Percentiles rank a stretch among this genome's conserved stretches.
phyloP scores from a whole-genome alignment of 2,797 vertebrate genomes.

The Poliocrania exsul region DNA sequence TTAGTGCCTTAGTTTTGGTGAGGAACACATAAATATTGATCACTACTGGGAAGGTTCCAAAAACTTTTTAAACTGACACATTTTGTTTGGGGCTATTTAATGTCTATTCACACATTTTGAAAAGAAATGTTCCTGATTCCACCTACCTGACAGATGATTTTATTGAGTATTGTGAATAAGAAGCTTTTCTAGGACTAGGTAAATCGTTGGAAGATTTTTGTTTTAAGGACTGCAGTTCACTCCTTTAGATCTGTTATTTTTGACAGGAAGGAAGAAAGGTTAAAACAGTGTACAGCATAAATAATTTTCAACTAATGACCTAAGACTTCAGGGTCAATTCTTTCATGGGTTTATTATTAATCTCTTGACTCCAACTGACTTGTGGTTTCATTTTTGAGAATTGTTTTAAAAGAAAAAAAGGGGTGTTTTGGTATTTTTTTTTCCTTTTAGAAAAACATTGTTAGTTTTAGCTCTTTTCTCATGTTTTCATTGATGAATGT shows the following conservation, averaged over 20 bases:
- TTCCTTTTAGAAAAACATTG: not conserved
- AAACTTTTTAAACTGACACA: not conserved
- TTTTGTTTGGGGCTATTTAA: not conserved
- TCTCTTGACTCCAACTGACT: not conserved
- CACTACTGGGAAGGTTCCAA: not conserved
- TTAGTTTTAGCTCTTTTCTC: not conserved
- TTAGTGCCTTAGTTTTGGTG: not conserved
- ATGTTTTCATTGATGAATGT: not conserved
- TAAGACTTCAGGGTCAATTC: conserved; percentile 39
- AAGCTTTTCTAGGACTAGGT: not conserved
- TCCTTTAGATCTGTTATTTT: not conserved
- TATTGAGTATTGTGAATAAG: not conserved
- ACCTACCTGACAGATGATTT: not conserved
- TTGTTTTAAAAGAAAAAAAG: not conserved
- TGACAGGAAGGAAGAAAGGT: conserved; percentile 25
- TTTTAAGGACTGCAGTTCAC: not conserved
- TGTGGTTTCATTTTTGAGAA: not conserved
- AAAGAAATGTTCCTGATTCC: not conserved
- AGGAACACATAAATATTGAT: not conserved
- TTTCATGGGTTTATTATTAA: conserved; percentile 40
- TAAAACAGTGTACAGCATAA: conserved; percentile 10
- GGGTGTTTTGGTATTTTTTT: not conserved
- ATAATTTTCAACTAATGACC: conserved; percentile 50
- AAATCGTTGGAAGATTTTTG: not conserved
- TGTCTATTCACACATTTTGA: not conserved